Evolutionary conservation across 2,888 invertebrate genomes (phyloP).

Genomic region (Pharmacophagus antenor): DNA sequence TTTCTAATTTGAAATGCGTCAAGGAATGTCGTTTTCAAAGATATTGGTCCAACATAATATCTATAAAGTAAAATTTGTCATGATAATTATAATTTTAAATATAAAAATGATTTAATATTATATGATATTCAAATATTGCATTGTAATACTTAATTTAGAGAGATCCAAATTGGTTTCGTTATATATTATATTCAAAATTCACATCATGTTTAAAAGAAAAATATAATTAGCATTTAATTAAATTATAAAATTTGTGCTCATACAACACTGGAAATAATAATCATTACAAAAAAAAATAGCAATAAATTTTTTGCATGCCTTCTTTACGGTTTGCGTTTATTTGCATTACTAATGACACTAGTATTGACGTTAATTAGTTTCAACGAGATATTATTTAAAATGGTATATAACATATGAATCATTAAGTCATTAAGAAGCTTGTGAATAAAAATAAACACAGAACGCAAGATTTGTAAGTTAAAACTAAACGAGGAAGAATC

Average conservation of each 20-base stretch:
- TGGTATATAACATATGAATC: too few relatives aligned
- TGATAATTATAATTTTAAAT: slow-evolving; percentile 21
- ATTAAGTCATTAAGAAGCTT: too few relatives aligned
- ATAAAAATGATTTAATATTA: slow-evolving; percentile 14
- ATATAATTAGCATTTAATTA: slow-evolving; percentile 2
- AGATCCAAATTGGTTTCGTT: slow-evolving; percentile 25
- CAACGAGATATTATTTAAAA: too few relatives aligned
- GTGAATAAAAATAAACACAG: not conserved
- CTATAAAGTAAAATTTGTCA: slow-evolving; percentile 19
- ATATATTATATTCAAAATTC: not conserved
- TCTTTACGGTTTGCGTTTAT: too few relatives aligned
- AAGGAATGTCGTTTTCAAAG: slow-evolving; percentile 30
- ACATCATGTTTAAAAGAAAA: not conserved
- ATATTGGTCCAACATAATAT: slow-evolving; percentile 15
- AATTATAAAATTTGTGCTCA: slow-evolving; percentile 24
- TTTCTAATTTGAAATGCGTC: too few relatives aligned
- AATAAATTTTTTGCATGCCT: too few relatives aligned
- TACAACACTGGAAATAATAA: too few relatives aligned
- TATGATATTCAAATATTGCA: slow-evolving; percentile 10
- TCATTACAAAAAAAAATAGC: too few relatives aligned
- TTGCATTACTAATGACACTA: too few relatives aligned
- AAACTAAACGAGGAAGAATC: slow-evolving; percentile 1
- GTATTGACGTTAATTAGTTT: too few relatives aligned
- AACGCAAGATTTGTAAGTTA: slow-evolving; percentile 5
- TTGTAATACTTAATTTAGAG: slow-evolving; percentile 11